These are phyloP conservation scores for Patella caerulea DNA, from an alignment of 2,888 invertebrate genomes.

Conservation along the genomic window DNA sequence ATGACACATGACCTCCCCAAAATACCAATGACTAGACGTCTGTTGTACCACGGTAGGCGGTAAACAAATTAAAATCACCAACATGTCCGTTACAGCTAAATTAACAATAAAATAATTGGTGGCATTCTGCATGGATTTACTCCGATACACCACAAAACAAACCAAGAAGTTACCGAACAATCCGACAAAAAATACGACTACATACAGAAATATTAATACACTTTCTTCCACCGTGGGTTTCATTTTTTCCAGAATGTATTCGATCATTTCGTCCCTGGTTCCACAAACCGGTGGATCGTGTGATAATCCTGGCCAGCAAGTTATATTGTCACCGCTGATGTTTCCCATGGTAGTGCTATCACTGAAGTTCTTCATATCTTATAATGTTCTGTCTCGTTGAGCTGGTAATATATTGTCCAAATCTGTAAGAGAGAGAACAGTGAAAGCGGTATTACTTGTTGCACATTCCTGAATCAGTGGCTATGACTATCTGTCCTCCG, in stretches of 20 bases:
- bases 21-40: background rate
- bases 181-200: background rate
- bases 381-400: too few species aligned
- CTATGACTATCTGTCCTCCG: too few species aligned
- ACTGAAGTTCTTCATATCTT: too few species aligned
- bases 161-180: background rate
- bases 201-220: background rate
- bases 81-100: background rate
- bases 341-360: background rate
- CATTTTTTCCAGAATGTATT: background rate
- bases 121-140: background rate
- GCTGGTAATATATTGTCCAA: too few species aligned
- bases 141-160: background rate
- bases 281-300: background rate
- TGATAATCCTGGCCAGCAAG: background rate
- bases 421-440: too few species aligned
- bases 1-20: background rate
- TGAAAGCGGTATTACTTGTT: too few species aligned
- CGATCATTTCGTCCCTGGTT: background rate
- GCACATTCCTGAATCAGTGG: too few species aligned
- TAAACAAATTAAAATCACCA: background rate
- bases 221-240: background rate
- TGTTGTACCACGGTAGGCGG: background rate
- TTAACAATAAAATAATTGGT: background rate
- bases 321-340: background rate